Evolutionary conservation across 2,797 vertebrate species (phyloP).

Genomic region (Labeo calbasu): DNA sequence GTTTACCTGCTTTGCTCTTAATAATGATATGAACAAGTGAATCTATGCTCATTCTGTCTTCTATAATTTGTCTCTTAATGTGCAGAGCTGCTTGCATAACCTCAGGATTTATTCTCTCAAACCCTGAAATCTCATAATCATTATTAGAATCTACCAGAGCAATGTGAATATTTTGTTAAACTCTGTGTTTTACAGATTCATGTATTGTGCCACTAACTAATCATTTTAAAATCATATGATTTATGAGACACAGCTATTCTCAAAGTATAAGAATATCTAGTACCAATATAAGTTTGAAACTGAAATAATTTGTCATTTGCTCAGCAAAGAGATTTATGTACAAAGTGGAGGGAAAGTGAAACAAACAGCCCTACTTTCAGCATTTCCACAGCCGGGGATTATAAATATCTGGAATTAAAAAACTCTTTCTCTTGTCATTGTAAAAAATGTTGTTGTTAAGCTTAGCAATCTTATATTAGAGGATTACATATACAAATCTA

Average conservation of each 20-base stretch:
- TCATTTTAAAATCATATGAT: conserved; percentile 37
- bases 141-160: conserved; percentile 27
- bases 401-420: conserved; percentile 28
- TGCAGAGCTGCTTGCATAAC: conserved; percentile 25
- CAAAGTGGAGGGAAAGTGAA: conserved; percentile 6
- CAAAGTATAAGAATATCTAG: not conserved
- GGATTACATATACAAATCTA: conserved; percentile 8
- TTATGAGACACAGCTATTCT: conserved; percentile 2
- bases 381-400: conserved; percentile 17
- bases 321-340: conserved; percentile 11
- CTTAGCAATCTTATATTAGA: conserved; percentile 6
- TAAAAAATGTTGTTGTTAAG: conserved; percentile 15
- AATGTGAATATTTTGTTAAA: conserved; percentile 24
- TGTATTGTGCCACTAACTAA: conserved; percentile 24
- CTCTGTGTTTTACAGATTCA: conserved; percentile 29
- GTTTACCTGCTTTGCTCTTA: not conserved
- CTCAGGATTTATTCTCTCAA: conserved; percentile 19
- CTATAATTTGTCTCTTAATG: conserved; percentile 18
- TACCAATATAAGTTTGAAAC: conserved; percentile 8
- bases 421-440: not conserved
- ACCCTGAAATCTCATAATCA: conserved; percentile 31
- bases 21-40: conserved; percentile 3
- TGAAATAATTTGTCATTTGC: conserved; percentile 31
- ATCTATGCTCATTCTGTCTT: conserved; percentile 1
- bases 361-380: conserved; percentile 11